phyloP scores from a whole-genome alignment of 2,888 invertebrate genomes.

The Aporophyla nigra region DNA sequence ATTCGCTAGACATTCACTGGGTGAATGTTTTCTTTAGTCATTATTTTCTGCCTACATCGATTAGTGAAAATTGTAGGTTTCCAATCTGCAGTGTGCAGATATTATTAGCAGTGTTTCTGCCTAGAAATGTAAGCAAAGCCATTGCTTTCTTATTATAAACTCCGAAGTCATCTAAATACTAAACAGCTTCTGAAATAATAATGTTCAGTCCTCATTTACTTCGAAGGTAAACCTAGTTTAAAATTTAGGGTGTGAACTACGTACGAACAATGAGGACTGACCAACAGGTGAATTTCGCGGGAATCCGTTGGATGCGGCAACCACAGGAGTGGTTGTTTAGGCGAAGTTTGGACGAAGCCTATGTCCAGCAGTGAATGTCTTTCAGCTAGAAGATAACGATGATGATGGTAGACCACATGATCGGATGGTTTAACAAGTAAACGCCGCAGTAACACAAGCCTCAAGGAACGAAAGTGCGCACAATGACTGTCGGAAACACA shows the following conservation, averaged over 20 bases:
- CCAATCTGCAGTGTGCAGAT: slow-evolving; percentile 15
- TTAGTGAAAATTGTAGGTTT: slow-evolving; percentile 32
- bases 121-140: background rate
- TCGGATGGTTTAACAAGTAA: too few species aligned
- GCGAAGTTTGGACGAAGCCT: background rate
- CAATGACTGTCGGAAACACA: background rate
- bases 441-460: background rate
- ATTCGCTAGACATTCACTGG: slow-evolving; percentile 49
- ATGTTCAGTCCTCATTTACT: background rate
- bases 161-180: background rate
- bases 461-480: slow-evolving; percentile 16
- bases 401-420: background rate
- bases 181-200: background rate
- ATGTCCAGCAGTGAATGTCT: background rate
- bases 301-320: background rate
- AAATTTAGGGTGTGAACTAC: background rate
- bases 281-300: background rate
- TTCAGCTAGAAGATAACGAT: background rate
- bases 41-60: slow-evolving; percentile 28
- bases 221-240: background rate
- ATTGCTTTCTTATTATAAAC: slow-evolving; percentile 1
- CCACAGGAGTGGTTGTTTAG: background rate
- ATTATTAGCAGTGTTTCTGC: slow-evolving; percentile 13
- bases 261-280: background rate
- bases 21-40: slow-evolving; percentile 39